Conservation (phyloP, 2,888 invertebrate genomes). For the Fragum fragum region DNA sequence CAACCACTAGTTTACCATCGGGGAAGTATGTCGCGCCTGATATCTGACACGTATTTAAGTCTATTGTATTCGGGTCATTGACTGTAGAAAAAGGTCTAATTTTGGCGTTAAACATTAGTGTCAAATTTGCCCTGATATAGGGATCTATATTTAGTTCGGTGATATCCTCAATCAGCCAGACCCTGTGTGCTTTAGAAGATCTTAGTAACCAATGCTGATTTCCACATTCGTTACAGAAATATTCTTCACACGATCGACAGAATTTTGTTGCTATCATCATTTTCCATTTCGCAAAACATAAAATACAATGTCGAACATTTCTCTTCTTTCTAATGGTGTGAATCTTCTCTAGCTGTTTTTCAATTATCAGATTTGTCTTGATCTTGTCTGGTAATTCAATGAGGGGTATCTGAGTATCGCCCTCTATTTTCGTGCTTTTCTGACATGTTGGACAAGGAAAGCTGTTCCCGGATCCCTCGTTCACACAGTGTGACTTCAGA, state of each 20-base stretch:
- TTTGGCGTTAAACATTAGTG: conserved; percentile 39
- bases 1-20: conserved; percentile 35
- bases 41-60: conserved; percentile 34
- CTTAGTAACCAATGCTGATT: conserved; percentile 60
- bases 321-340: conserved; percentile 16
- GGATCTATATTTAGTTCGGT: conserved; percentile 45
- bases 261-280: conserved; percentile 43
- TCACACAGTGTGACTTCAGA: conserved; percentile 47
- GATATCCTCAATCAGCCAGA: conserved; percentile 51
- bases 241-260: conserved; percentile 62
- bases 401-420: conserved; percentile 39
- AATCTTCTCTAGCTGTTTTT: conserved; percentile 45
- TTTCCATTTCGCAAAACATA: conserved; percentile 50
- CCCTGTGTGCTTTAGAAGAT: conserved; percentile 53
- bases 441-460: conserved; percentile 53
- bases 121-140: conserved; percentile 35
- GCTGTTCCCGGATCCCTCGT: conserved; percentile 28
- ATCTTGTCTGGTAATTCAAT: conserved; percentile 47
- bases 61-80: neutral
- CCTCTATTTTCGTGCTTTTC: neutral
- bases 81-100: neutral
- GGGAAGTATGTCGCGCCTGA: conserved; percentile 45
- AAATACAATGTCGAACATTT: conserved; percentile 24
- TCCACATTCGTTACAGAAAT: conserved; percentile 64
- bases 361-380: conserved; percentile 36